phyloP scores from a whole-genome alignment of 2,888 invertebrate species.

The Drosophila percnosoma region DNA sequence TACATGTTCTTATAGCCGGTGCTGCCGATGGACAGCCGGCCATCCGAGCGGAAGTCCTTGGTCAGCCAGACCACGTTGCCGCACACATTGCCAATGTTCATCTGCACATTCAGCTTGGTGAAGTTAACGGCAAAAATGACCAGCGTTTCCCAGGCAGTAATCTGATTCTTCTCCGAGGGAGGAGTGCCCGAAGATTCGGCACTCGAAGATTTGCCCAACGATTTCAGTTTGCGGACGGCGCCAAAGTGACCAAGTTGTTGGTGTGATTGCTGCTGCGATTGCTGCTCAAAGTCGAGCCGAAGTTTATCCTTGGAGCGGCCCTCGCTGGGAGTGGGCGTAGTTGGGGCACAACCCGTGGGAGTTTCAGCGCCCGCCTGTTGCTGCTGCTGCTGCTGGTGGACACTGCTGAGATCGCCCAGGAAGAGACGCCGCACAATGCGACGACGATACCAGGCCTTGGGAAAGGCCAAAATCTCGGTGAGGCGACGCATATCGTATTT shows the following conservation, averaged over 20 bases:
- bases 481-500: constrained; percentile 99
- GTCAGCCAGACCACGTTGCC: constrained; percentile 98
- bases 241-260: constrained; percentile 69
- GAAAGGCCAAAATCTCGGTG: constrained; percentile 98
- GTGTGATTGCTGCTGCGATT: constrained; percentile 12
- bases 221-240: constrained; percentile 85
- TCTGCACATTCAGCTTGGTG: constrained; percentile 97
- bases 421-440: constrained; percentile 96
- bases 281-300: constrained; percentile 85
- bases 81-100: constrained; percentile 99
- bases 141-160: constrained; percentile 96
- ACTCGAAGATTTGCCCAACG: constrained; percentile 86
- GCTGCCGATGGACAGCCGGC: constrained; percentile 96
- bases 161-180: constrained; percentile 87
- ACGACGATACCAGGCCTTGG: constrained; percentile 99
- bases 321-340: constrained; percentile 75
- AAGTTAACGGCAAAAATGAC: constrained; percentile 98
- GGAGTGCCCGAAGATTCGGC: constrained; percentile 87
- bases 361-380: constrained; percentile 66
- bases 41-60: constrained; percentile 95
- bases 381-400: constrained; percentile 82
- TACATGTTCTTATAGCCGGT: constrained; percentile 97
- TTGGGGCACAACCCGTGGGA: constrained; percentile 65
- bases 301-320: constrained; percentile 86
- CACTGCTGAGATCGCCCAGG: constrained; percentile 95